A percentile compares a stretch with the other conserved stretches of the same genome.
Conservation (phyloP, 92 coral and sea anemone genomes). For the Porites cylindrica region DNA sequence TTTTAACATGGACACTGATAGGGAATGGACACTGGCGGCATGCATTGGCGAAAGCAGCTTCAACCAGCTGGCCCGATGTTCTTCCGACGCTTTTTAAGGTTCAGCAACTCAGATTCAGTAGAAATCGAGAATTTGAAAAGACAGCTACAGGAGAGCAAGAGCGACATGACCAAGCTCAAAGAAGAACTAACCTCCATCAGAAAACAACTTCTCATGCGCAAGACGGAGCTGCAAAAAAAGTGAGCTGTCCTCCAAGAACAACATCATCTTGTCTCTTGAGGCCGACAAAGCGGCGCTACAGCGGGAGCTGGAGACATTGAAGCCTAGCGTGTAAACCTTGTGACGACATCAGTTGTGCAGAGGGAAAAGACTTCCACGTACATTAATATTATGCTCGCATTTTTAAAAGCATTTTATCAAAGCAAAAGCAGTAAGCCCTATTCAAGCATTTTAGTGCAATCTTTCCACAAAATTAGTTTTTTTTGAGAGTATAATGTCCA, state of each 20-base stretch:
- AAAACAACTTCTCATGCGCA: conserved; percentile 81
- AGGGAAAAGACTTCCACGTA: too few relatives aligned
- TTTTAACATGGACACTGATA: too few relatives aligned
- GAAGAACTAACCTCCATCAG: conserved; percentile 86
- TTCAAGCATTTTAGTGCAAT: too few relatives aligned
- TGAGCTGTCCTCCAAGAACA: conserved; percentile 85
- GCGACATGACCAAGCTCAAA: conserved; percentile 85
- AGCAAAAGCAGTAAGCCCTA: too few relatives aligned
- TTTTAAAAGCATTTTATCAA: too few relatives aligned
- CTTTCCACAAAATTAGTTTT: too few relatives aligned
- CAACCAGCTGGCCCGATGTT: not conserved
- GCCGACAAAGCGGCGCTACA: conserved; percentile 90
- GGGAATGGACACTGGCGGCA: too few relatives aligned
- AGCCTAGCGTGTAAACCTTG: conserved; percentile 24
- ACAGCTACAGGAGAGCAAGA: conserved; percentile 80
- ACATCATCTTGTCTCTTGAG: conserved; percentile 80
- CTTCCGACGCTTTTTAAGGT: conserved; percentile 67
- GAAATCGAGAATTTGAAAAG: conserved; percentile 93
- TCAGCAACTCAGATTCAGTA: conserved; percentile 65
- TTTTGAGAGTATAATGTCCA: too few relatives aligned
- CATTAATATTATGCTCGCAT: too few relatives aligned
- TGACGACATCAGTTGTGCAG: too few relatives aligned
- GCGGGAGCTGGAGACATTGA: conserved; percentile 87
- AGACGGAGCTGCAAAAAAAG: conserved; percentile 89
- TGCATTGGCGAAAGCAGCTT: too few relatives aligned